phyloP scores from a whole-genome alignment of 2,888 invertebrate genomes.

The Melanophora roralis region DNA sequence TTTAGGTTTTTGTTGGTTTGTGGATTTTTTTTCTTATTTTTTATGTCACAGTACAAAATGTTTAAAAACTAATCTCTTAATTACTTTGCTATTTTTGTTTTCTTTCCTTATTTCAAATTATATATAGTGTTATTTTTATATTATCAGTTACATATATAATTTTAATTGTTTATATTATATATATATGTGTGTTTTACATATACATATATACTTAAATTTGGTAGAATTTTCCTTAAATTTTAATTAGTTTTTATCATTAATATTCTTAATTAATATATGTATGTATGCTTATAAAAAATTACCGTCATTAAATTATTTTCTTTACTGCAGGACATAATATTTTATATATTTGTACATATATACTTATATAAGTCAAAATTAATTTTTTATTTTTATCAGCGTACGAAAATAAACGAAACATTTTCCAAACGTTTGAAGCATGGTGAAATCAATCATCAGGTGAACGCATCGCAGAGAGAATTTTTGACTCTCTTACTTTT shows the following conservation, averaged over 20 bases:
- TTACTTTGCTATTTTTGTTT: constrained; percentile 39
- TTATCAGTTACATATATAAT: background rate
- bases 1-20: constrained; percentile 53
- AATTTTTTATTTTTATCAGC: background rate
- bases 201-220: constrained; percentile 39
- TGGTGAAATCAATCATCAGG: no score
- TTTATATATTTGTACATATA: constrained; percentile 11
- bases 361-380: constrained; percentile 30
- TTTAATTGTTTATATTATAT: constrained; percentile 18
- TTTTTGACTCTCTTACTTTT: no score
- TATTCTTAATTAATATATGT: constrained; percentile 32
- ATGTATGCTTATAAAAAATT: constrained; percentile 54
- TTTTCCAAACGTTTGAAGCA: no score
- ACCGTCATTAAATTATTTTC: constrained; percentile 8
- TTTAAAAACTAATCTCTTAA: constrained; percentile 65
- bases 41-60: constrained; percentile 66
- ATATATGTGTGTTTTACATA: background rate
- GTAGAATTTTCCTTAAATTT: constrained; percentile 49
- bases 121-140: constrained; percentile 40
- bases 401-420: no score
- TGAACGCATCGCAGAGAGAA: no score
- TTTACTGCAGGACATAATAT: constrained; percentile 47
- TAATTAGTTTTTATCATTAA: constrained; percentile 37
- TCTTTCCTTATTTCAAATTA: constrained; percentile 1
- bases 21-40: constrained; percentile 51